Evolutionary conservation across 2,113 vertebrate species (phyloP).

Genomic region (Bufo bufo): DNA sequence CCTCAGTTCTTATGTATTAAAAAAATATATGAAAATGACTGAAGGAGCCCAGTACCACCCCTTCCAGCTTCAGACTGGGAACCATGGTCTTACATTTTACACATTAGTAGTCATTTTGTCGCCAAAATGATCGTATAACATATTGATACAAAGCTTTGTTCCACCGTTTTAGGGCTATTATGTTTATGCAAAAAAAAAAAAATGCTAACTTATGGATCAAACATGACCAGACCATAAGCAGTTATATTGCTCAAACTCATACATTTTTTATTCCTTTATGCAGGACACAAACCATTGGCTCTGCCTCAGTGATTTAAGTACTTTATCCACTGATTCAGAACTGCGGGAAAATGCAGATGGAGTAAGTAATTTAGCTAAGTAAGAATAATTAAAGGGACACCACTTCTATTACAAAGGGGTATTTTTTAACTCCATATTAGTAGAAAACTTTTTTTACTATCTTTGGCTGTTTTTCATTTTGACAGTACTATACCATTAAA

Average conservation of each 20-base stretch:
- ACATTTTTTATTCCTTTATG: constrained; percentile 36
- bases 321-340: constrained; percentile 94
- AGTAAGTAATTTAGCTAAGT: constrained; percentile 70
- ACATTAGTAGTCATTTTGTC: background rate
- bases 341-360: constrained; percentile 85
- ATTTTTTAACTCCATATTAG: no score
- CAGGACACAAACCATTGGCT: constrained; percentile 96
- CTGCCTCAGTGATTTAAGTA: constrained; percentile 94
- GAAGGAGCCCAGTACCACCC: no score
- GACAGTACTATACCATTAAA: no score
- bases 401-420: no score
- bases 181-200: background rate
- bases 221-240: background rate
- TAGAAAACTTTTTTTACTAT: no score
- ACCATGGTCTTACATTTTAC: background rate
- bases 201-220: no score
- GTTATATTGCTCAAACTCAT: background rate
- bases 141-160: background rate
- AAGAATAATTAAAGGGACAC: background rate
- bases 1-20: background rate
- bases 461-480: no score
- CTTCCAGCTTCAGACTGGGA: background rate
- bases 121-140: background rate
- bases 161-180: background rate
- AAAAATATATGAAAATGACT: background rate